A percentile compares a stretch with the other conserved stretches of the same genome.
phyloP scores from a whole-genome alignment of 2,113 vertebrate genomes.

The Takifugu bimaculatus region DNA sequence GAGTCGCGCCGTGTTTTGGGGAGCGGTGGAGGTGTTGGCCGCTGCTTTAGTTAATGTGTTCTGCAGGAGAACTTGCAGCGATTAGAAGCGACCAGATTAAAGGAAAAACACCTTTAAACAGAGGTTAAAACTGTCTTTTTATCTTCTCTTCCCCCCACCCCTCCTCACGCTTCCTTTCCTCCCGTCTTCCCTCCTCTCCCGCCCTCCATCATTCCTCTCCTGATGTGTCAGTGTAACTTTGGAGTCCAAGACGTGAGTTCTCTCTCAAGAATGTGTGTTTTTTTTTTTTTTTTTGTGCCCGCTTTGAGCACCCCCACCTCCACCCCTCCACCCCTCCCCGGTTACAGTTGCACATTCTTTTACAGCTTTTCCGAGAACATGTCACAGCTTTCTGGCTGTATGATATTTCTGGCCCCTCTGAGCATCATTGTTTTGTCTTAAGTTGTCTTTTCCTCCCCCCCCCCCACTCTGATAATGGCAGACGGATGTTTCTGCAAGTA shows the following conservation, averaged over 20 bases:
- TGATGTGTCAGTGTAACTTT: conserved; percentile 69
- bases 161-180: neutral
- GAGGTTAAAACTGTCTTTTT: conserved; percentile 17
- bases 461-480: neutral
- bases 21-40: conserved; percentile 27
- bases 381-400: conserved; percentile 24
- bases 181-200: conserved; percentile 33
- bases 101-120: conserved; percentile 7
- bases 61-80: conserved; percentile 3
- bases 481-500: conserved; percentile 22
- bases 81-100: conserved; percentile 28
- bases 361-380: conserved; percentile 44
- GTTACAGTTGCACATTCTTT: conserved; percentile 57
- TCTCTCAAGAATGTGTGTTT: conserved; percentile 74
- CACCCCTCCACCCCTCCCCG: conserved; percentile 49
- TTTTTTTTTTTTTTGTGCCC: conserved; percentile 30
- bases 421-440: conserved; percentile 10
- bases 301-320: conserved; percentile 44
- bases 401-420: conserved; percentile 6
- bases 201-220: conserved; percentile 63
- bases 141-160: conserved; percentile 11
- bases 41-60: conserved; percentile 20
- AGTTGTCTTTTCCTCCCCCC: neutral
- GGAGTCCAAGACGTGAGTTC: conserved; percentile 77
- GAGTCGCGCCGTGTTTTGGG: conserved; percentile 30